Evolutionary conservation across 2,113 vertebrate genomes (phyloP).

Genomic region (Chunga burmeisteri): DNA sequence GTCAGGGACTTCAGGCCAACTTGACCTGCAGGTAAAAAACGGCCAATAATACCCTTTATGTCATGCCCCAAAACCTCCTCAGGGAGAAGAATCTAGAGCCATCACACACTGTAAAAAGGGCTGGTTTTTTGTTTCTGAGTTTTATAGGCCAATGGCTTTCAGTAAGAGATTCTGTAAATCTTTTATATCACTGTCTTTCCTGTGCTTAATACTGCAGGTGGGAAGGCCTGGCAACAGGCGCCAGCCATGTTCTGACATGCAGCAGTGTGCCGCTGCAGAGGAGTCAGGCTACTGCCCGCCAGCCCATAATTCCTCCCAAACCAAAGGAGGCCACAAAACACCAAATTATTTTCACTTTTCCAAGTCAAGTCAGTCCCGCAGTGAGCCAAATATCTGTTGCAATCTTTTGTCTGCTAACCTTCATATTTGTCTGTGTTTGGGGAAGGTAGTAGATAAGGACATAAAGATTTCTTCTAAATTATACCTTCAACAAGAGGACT

Average conservation of each 20-base stretch:
- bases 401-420: background rate
- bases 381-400: background rate
- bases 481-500: background rate
- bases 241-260: background rate
- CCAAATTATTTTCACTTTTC: background rate
- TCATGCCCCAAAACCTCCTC: background rate
- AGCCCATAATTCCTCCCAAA: background rate
- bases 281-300: background rate
- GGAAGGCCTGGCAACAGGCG: background rate
- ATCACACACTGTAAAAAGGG: background rate
- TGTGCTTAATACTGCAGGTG: background rate
- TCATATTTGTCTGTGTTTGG: background rate
- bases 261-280: background rate
- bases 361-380: background rate
- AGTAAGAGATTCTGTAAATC: background rate
- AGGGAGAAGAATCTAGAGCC: background rate
- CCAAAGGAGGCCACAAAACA: background rate
- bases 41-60: background rate
- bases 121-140: background rate
- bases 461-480: background rate
- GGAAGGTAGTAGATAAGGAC: background rate
- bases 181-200: background rate
- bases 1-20: background rate
- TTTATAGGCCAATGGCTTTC: background rate
- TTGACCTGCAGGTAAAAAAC: background rate